Evolutionary conservation across 2,113 vertebrate species (phyloP).

Genomic region (Pandion haliaetus): DNA sequence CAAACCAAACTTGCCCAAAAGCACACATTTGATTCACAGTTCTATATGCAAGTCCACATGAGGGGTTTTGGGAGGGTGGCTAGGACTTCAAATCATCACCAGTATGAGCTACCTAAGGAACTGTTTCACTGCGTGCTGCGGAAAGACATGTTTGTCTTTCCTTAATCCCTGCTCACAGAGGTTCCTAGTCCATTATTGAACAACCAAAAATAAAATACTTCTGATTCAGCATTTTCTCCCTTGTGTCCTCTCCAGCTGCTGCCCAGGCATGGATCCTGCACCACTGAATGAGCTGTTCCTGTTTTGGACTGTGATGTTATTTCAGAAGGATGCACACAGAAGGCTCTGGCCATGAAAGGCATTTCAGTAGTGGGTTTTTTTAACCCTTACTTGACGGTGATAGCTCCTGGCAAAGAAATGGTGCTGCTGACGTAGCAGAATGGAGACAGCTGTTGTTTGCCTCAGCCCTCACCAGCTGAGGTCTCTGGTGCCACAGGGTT

Average conservation of each 20-base stretch:
- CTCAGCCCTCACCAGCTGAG: neutral
- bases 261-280: neutral
- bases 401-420: neutral
- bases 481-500: neutral
- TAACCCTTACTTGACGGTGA: neutral
- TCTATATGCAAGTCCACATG: neutral
- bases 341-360: neutral
- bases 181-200: neutral
- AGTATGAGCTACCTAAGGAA: neutral
- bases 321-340: slow-evolving; percentile 12
- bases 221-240: slow-evolving; percentile 33
- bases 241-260: neutral
- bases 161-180: neutral
- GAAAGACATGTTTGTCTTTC: neutral
- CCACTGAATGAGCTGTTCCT: slow-evolving; percentile 19
- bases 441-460: slow-evolving; percentile 3
- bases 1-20: neutral
- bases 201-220: slow-evolving; percentile 30
- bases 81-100: neutral
- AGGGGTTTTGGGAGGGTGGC: neutral
- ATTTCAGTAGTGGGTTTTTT: neutral
- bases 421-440: neutral
- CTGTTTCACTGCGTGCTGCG: neutral
- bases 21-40: neutral
- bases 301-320: slow-evolving; percentile 44